These are phyloP conservation scores for Clarias laeviceps DNA, from an alignment of 2,797 vertebrate species.

Conservation along the genomic window DNA sequence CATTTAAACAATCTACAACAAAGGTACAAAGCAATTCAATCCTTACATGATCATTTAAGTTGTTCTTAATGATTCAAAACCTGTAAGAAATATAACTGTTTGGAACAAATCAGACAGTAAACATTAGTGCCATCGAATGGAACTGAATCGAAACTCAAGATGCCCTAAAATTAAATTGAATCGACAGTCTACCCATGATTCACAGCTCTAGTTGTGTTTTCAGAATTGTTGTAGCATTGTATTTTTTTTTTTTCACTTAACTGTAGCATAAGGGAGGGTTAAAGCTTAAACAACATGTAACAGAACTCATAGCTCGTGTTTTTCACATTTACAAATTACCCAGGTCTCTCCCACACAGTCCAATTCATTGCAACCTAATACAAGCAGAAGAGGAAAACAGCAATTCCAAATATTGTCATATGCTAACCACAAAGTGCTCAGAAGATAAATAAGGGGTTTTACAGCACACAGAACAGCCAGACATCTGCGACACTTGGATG, in stretches of 20 bases:
- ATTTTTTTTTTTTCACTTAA: not conserved
- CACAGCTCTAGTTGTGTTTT: too few relatives aligned
- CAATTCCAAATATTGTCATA: constrained; percentile 33
- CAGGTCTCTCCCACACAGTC: not conserved
- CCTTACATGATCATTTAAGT: too few relatives aligned
- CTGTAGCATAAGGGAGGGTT: not conserved
- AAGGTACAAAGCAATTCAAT: too few relatives aligned
- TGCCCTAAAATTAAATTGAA: too few relatives aligned
- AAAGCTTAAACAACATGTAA: not conserved
- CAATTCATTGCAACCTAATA: constrained; percentile 12
- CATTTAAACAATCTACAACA: too few relatives aligned
- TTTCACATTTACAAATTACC: not conserved
- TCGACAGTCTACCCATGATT: too few relatives aligned
- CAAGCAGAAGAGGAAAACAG: constrained; percentile 20
- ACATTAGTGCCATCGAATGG: too few relatives aligned
- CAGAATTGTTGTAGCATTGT: not conserved
- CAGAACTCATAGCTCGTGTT: not conserved
- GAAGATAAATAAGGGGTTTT: constrained; percentile 17
- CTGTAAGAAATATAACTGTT: too few relatives aligned
- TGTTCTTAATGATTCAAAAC: too few relatives aligned
- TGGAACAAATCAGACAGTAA: too few relatives aligned
- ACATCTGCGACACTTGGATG: constrained; percentile 13
- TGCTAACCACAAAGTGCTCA: constrained; percentile 21
- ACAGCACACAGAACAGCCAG: constrained; percentile 17
- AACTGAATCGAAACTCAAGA: too few relatives aligned